These are phyloP conservation scores for Sphaeridia pumilis DNA, from an alignment of 2,888 invertebrate genomes.

Conservation along the genomic window DNA sequence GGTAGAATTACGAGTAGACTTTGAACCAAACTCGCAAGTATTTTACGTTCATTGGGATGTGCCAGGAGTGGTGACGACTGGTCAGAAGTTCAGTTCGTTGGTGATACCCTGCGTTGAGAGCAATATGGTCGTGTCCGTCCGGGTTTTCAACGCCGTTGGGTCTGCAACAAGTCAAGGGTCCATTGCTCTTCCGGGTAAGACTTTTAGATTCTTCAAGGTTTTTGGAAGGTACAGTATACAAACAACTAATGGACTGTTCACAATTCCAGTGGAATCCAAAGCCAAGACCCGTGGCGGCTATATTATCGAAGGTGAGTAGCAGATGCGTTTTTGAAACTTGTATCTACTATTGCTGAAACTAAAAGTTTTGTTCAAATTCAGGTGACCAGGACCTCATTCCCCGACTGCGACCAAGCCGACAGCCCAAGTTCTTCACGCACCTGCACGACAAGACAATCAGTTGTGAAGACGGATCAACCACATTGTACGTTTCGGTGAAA, in stretches of 20 bases:
- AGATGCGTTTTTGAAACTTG: no score
- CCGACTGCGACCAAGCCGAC: no score
- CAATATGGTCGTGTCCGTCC: slow-evolving; percentile 6
- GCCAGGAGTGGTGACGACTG: slow-evolving; percentile 9
- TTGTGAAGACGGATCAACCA: background rate
- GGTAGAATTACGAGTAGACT: slow-evolving; percentile 12
- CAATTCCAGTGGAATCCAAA: no score
- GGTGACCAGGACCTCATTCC: no score
- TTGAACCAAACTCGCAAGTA: slow-evolving; percentile 12
- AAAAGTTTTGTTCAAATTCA: no score
- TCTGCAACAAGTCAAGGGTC: slow-evolving; percentile 5
- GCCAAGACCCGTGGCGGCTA: no score
- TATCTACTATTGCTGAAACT: no score
- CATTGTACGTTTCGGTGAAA: slow-evolving; percentile 11
- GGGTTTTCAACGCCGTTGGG: slow-evolving; percentile 14
- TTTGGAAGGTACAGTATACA: background rate
- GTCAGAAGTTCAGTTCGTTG: slow-evolving; percentile 10
- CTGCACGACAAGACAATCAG: slow-evolving; percentile 11
- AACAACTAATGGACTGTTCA: background rate
- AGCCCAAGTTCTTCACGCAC: slow-evolving; percentile 13
- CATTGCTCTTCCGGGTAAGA: slow-evolving; percentile 11
- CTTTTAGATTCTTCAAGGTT: background rate
- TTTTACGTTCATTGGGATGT: slow-evolving; percentile 16
- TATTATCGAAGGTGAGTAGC: no score
- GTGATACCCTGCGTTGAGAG: slow-evolving; percentile 10